These are phyloP conservation scores for Hafferia zeledoni DNA, from an alignment of 2,797 vertebrate species.

Conservation along the genomic window DNA sequence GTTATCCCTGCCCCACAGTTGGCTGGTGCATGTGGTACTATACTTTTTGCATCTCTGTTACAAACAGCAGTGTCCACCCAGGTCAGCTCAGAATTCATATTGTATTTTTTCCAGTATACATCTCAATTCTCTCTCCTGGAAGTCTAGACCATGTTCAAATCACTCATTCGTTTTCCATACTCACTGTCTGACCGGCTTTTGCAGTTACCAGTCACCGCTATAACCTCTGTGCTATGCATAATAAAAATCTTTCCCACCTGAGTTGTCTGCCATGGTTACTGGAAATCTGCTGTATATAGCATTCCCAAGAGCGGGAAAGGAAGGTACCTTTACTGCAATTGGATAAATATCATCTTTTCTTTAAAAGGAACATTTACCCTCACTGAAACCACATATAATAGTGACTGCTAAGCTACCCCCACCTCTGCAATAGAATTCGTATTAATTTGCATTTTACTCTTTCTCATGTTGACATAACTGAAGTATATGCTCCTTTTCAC, in stretches of 20 bases:
- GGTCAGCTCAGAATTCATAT: background rate
- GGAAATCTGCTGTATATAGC: slow-evolving; percentile 38
- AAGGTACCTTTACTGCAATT: background rate
- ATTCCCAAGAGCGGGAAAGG: slow-evolving; percentile 45
- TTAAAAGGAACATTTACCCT: background rate
- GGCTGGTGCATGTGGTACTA: background rate
- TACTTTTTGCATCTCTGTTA: background rate
- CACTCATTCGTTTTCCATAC: slow-evolving; percentile 10
- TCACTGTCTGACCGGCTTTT: slow-evolving; percentile 32
- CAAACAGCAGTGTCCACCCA: background rate
- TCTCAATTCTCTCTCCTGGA: background rate
- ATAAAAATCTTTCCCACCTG: slow-evolving; percentile 64
- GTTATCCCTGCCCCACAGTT: background rate
- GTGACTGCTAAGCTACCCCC: background rate
- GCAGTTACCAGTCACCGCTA: slow-evolving; percentile 5
- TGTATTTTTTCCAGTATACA: background rate
- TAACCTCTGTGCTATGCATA: slow-evolving; percentile 56
- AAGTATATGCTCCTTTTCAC: background rate
- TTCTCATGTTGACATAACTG: background rate
- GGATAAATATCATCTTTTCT: slow-evolving; percentile 32
- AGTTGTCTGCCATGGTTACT: slow-evolving; percentile 60
- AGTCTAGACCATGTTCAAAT: background rate
- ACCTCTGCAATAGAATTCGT: background rate
- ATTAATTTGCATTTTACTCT: slow-evolving; percentile 13
- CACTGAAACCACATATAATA: background rate